Base-by-base conservation (phyloP, 2,797 vertebrate genomes). In the Vultur gryphus region DNA sequence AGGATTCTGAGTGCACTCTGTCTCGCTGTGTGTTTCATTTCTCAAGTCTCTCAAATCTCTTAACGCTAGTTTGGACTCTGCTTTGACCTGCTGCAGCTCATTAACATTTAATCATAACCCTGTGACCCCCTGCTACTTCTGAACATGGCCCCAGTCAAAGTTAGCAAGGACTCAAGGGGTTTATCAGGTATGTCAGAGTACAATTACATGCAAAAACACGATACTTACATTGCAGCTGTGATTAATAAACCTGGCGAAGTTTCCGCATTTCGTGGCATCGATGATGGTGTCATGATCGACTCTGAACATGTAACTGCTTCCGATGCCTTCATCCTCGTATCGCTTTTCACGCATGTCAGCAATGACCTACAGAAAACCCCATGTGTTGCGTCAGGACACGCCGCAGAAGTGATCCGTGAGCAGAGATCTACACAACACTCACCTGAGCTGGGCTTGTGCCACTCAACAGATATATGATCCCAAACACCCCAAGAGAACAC, bases 231-330 rank as follows among this genome's bases (percentile, higher is more conserved):
- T 99, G 98, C 99, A 99, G 98, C 99, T 99, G 98, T 99, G 99
- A 96, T 99, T 99, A 96, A 99, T 99, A 93, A 99, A 99, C 62
- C 99, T 99, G 48, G 99, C 99, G 0, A 99, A 99, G 98, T 99
- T 99, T 90, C 99, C 99, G 2, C 99, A 99, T 92, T 99, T 99
- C 1, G 99, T 99, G 58, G 99, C 99, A 0, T 99, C 99, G 4
- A 99, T 99, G 97, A 99, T 99, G 95, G 99, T 99, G 98, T 99
- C 99, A 2, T 99, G 99, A 97, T 99, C 99, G 1, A 99, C 99
- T 16, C 99, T 98, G 98, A 99, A 99, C 99, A 99, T 99, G 98
- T 99, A 99, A 97, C 99, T 99, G 98, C 99, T 99, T 1, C 99
- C 99, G 1, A 99, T 99, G 93, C 99, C 99, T 84, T 99, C 99